Percentiles rank a stretch among this genome's conserved stretches.
phyloP scores from a whole-genome alignment of 2,888 invertebrate genomes.

The Tenthredo distinguenda region DNA sequence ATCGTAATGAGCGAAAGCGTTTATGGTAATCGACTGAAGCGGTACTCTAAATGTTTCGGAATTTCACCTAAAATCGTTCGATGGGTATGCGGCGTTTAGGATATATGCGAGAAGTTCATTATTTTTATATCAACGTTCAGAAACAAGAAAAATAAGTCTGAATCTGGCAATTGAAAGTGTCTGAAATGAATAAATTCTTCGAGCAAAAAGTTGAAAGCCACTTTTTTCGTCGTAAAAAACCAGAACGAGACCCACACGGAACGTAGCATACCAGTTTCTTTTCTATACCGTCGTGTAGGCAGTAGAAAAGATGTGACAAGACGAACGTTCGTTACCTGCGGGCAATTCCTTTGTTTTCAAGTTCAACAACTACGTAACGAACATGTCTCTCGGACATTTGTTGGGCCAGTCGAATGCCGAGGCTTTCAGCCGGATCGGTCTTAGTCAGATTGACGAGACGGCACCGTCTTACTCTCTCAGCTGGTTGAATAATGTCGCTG shows the following conservation, averaged over 20 bases:
- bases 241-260: not conserved
- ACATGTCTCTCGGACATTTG: slow-evolving; percentile 76
- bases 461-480: slow-evolving; percentile 78
- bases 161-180: not conserved
- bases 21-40: not conserved
- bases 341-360: slow-evolving; percentile 80
- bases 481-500: slow-evolving; percentile 72
- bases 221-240: not conserved
- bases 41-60: not conserved
- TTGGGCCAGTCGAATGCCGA: slow-evolving; percentile 87
- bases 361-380: slow-evolving; percentile 76
- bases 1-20: slow-evolving; percentile 26
- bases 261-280: slow-evolving; percentile 4
- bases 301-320: slow-evolving; percentile 29
- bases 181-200: not conserved
- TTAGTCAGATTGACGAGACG: slow-evolving; percentile 85
- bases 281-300: not conserved
- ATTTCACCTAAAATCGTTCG: not conserved
- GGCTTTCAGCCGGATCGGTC: slow-evolving; percentile 83
- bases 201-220: not conserved
- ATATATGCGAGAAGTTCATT: not conserved
- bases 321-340: slow-evolving; percentile 74
- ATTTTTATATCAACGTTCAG: not conserved
- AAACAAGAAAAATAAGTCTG: not conserved
- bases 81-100: not conserved